phyloP scores from a whole-genome alignment of 2,888 invertebrate species.

The Scrobipalpa costella region DNA sequence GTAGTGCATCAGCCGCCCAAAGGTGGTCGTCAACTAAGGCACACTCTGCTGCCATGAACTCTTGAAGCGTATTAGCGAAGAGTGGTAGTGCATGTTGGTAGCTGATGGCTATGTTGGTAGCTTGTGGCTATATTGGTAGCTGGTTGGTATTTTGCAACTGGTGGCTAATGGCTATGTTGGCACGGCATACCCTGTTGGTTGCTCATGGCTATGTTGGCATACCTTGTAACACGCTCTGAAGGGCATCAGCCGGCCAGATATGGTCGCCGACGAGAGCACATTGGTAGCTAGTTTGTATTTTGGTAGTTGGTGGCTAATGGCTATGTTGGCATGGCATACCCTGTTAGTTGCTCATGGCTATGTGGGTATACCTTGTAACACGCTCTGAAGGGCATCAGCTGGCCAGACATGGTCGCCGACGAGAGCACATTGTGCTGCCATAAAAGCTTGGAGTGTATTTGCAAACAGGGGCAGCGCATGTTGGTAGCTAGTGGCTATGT shows the following conservation, averaged over 20 bases:
- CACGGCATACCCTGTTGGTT: too few relatives aligned
- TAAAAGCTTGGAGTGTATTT: slow-evolving; percentile 80
- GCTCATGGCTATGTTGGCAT: neutral
- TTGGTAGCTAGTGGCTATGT: slow-evolving; percentile 59
- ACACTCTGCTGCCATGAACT: slow-evolving; percentile 82
- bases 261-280: slow-evolving; percentile 79
- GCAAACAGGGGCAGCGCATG: slow-evolving; percentile 75
- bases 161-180: too few relatives aligned
- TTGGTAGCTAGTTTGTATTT: slow-evolving; percentile 40
- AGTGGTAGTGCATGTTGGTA: slow-evolving; percentile 67
- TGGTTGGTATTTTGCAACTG: slow-evolving; percentile 54
- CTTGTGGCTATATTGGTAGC: neutral
- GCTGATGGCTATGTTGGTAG: neutral
- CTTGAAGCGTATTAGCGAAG: slow-evolving; percentile 81
- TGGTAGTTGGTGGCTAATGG: neutral
- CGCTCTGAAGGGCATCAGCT: slow-evolving; percentile 66
- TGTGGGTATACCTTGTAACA: slow-evolving; percentile 49
- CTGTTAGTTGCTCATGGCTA: slow-evolving; percentile 27
- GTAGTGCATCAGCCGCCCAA: slow-evolving; percentile 80
- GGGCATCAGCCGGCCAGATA: slow-evolving; percentile 81
- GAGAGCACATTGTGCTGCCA: slow-evolving; percentile 82
- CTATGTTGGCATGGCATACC: slow-evolving; percentile 40
- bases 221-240: slow-evolving; percentile 58
- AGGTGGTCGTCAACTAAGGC: slow-evolving; percentile 74
- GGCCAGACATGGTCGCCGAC: slow-evolving; percentile 80